Base-by-base conservation (phyloP, 2,888 invertebrate genomes). In the Synanthedon vespiformis region DNA sequence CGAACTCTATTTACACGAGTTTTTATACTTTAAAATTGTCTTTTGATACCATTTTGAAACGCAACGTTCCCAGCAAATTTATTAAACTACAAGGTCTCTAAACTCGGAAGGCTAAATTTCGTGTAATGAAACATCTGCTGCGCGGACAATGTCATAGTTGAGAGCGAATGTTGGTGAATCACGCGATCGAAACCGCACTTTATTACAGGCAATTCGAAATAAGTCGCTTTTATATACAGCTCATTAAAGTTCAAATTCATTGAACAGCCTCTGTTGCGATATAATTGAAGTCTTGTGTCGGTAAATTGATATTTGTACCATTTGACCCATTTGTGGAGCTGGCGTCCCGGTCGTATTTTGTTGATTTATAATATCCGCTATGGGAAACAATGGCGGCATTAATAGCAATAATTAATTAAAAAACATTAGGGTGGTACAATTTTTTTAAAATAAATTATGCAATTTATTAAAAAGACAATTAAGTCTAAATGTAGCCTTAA, bases 281-380 rank as follows among this genome's bases (percentile, higher is more conserved):
- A 14, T 12, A 44, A 41, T 6, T 12, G 6, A 13, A 44, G 2
- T 8, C 27, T 56, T 58, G 56, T 60, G 61, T 64, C 56, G 63
- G 65, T 62, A 68, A 72, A 74, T 74, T 77, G 70, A 73, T 77
- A 74, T 76, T 78, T 67, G 77, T 77, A 69, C 58, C 67, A 64
- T 69, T 74, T 78, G 79, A 79, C 79, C 79, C 69, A 77, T 68
- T 73, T 77, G 67, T 62, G 61, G 34, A 8, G 34, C 56, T 57
- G 57, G 63, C 63, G 66, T 67, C 66, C 66, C 60, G 54, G 60
- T 51, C 44, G 44, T 44, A 44, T 44, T 44, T 14, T 44, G 44
- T 44, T 44, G 44, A 44, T 44, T 44, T 44, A 44, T 44, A 44
- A 44, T 44, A 44, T 44, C 44, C 44, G 44, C 44, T 44, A 44